These are phyloP conservation scores for Nautilus pompilius DNA, from an alignment of 1,140 invertebrate species.

Conservation along the genomic window DNA sequence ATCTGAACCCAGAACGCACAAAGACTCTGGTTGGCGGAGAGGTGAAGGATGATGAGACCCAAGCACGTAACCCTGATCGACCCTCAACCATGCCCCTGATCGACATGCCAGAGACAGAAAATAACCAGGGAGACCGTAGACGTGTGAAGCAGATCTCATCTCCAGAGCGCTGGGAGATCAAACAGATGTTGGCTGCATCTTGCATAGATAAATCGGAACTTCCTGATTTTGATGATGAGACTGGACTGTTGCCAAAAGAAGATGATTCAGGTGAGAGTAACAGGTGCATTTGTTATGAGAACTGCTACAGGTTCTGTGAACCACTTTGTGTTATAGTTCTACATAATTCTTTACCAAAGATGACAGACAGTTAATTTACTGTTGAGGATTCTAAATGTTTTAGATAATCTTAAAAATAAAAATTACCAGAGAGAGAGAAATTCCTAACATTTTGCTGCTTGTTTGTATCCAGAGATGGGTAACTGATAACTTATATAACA, in stretches of 20 bases:
- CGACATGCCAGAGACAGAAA: conserved; percentile 38
- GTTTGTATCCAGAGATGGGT: no score
- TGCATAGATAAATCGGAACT: conserved; percentile 56
- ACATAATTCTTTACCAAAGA: no score
- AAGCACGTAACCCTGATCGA: conserved; percentile 55
- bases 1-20: conserved; percentile 76
- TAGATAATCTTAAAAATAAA: no score
- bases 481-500: no score
- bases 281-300: no score
- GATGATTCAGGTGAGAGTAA: conserved; percentile 52
- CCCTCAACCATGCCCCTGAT: conserved; percentile 43
- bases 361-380: no score
- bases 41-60: conserved; percentile 26
- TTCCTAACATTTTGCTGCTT: no score
- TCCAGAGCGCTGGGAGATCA: conserved; percentile 78
- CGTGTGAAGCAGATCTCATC: conserved; percentile 85
- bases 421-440: no score
- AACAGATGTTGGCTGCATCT: conserved; percentile 80
- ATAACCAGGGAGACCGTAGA: conserved; percentile 78
- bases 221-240: conserved; percentile 61
- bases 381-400: no score
- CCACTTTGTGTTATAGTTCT: no score
- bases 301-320: no score
- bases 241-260: conserved; percentile 56
- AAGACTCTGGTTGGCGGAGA: conserved; percentile 28